A percentile compares a stretch with the other conserved stretches of the same genome.
These are phyloP conservation scores for Rhabditophanes sp. DNA, from an alignment of 2,888 invertebrate genomes.

Conservation along the genomic window DNA sequence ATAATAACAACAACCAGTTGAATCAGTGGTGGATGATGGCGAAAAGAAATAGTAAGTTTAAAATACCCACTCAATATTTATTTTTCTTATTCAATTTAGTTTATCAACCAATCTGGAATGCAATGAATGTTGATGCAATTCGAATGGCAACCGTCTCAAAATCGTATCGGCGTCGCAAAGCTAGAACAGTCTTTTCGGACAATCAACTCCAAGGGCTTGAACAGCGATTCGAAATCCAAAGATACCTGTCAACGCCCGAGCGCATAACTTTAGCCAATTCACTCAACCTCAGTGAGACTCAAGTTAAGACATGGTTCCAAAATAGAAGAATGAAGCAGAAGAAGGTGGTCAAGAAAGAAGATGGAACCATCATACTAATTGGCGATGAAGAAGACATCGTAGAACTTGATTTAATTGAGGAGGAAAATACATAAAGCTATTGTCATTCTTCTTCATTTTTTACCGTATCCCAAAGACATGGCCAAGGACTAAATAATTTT, in stretches of 20 bases:
- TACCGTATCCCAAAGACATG: too few relatives aligned
- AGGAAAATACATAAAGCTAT: too few relatives aligned
- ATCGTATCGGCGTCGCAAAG: constrained; percentile 84
- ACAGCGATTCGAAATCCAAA: constrained; percentile 31
- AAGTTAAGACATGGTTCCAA: constrained; percentile 53
- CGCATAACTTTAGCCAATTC: constrained; percentile 34
- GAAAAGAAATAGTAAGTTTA: background rate
- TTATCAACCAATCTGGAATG: too few relatives aligned
- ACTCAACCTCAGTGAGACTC: constrained; percentile 51
- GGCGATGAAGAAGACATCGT: too few relatives aligned
- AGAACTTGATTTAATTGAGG: too few relatives aligned
- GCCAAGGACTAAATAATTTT: too few relatives aligned
- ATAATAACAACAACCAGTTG: too few relatives aligned
- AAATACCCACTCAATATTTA: too few relatives aligned
- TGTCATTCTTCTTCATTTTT: too few relatives aligned
- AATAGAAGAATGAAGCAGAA: constrained; percentile 91
- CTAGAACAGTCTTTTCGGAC: constrained; percentile 68
- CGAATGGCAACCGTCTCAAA: constrained; percentile 52
- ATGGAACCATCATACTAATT: too few relatives aligned
- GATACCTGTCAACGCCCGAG: constrained; percentile 39
- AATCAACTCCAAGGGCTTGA: constrained; percentile 44
- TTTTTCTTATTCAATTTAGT: too few relatives aligned
- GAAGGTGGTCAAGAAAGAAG: constrained; percentile 62
- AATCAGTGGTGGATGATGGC: background rate
- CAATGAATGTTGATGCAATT: too few relatives aligned